Conservation (phyloP, 2,888 invertebrate species). For the Drosophila tripunctata region DNA sequence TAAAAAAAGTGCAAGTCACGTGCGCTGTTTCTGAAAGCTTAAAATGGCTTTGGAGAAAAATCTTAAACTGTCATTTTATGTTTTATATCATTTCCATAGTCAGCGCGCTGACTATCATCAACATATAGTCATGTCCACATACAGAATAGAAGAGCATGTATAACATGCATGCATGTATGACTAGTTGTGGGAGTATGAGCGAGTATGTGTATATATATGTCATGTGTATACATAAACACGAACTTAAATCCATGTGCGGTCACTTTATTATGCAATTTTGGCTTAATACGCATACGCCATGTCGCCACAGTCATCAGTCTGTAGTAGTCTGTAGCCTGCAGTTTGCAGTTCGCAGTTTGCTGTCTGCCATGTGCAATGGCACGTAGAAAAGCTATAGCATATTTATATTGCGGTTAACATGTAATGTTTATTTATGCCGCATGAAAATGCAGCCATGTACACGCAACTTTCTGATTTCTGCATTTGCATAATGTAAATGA, state of each 20-base stretch:
- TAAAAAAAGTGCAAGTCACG: slow-evolving; percentile 52
- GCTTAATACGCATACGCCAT: slow-evolving; percentile 43
- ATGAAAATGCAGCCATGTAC: slow-evolving; percentile 44
- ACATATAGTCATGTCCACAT: slow-evolving; percentile 10
- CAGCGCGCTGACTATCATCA: slow-evolving; percentile 17
- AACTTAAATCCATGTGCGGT: slow-evolving; percentile 48
- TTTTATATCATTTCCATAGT: slow-evolving; percentile 37
- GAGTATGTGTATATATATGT: neutral
- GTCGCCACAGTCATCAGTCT: slow-evolving; percentile 20
- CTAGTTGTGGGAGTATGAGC: neutral
- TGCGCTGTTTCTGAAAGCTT: slow-evolving; percentile 41
- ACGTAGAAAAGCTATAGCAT: slow-evolving; percentile 41
- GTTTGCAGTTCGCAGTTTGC: slow-evolving; percentile 2
- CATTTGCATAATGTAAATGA: slow-evolving; percentile 71
- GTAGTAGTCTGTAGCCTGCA: neutral
- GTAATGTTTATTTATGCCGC: slow-evolving; percentile 67
- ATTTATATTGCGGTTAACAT: slow-evolving; percentile 65
- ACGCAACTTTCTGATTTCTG: slow-evolving; percentile 21
- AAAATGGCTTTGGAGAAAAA: slow-evolving; percentile 37
- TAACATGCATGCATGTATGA: neutral
- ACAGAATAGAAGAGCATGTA: slow-evolving; percentile 9
- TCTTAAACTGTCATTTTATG: slow-evolving; percentile 59
- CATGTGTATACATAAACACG: slow-evolving; percentile 28
- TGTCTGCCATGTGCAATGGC: slow-evolving; percentile 27
- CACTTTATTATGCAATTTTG: slow-evolving; percentile 59